Evolutionary conservation across 2,113 vertebrate genomes (phyloP), one percentile per base, ranked within the genome.

Genomic region (Sigmodon hispidus): DNA sequence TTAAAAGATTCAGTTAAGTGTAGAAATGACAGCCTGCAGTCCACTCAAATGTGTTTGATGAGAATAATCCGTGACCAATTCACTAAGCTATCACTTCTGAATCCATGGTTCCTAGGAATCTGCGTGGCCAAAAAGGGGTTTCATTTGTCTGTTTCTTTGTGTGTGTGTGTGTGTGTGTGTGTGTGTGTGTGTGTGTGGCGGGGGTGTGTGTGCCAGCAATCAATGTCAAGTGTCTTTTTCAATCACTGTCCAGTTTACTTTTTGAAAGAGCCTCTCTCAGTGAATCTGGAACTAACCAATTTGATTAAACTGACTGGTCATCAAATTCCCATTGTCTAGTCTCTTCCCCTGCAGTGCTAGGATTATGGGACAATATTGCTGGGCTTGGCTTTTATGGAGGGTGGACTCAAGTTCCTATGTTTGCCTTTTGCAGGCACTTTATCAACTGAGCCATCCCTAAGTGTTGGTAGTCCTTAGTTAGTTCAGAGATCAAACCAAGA

Each of bases 21-120:
- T 19, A 13, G 72, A 67, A 43, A 63, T 6, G 3, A 73, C 19
- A 15, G 11, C 4, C 5, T 50, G 34, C 0, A 10, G 17, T 55
- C 31, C 7, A 1, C 59, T 11, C 0, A 2, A 50, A 43, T 11
- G 15, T 19, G 5, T 34, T 36, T 16, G 0, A 7, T 34, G 36
- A 55, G 45, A 40, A n/a, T 1, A 8, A 7, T 26, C 6, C 24
- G 50, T 43, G 16, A 9, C 16, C 61, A 19, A 12, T 2, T 6
- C 0, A 21, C 1, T 7, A 3, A 17, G 59, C 19, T 26, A 8
- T 29, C 11, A 2, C 26, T 21, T 22, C 61, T 13, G 36, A 34
- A 2, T 0, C 36, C 36, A 3, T 2, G 21, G 55, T 7, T 36
- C 10, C 59, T 92, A 11, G 24, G 29, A 21, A 63, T 67, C 67